phyloP scores from a whole-genome alignment of 2,113 vertebrate species.

The Lagopus leucura region DNA sequence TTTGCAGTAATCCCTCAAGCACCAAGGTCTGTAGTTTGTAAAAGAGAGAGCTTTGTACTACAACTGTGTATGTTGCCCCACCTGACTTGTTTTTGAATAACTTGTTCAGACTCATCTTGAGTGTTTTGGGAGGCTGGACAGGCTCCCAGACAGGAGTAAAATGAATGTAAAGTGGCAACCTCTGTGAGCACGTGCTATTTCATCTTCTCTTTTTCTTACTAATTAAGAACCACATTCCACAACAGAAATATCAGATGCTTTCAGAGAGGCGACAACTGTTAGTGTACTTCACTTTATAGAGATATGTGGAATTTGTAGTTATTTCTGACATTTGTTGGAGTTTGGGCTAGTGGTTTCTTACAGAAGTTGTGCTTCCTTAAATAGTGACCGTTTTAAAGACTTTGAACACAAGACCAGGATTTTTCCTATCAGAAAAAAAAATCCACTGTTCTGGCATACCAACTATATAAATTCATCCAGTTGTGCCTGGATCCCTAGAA shows the following conservation, averaged over 20 bases:
- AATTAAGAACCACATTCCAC: background rate
- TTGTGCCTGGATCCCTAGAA: background rate
- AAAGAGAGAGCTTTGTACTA: background rate
- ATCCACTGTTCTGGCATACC: background rate
- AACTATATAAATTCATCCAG: background rate
- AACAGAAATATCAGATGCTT: background rate
- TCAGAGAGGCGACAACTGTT: background rate
- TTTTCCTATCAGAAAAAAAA: background rate
- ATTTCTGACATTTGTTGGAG: background rate
- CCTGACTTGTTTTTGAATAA: background rate
- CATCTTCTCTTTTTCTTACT: background rate
- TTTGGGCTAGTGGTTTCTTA: background rate
- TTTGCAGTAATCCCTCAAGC: background rate
- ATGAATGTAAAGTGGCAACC: background rate
- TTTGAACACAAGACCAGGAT: background rate
- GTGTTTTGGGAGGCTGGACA: background rate
- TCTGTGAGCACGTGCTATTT: background rate
- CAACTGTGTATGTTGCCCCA: accelerated
- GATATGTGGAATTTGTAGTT: background rate
- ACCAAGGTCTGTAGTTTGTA: background rate
- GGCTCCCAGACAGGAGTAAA: background rate
- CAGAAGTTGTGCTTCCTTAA: background rate
- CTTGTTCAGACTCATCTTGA: background rate
- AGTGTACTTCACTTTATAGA: background rate
- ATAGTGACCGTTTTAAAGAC: background rate